Evolutionary conservation across 2,797 vertebrate species (phyloP).

Genomic region (Adrianichthys oophorus): DNA sequence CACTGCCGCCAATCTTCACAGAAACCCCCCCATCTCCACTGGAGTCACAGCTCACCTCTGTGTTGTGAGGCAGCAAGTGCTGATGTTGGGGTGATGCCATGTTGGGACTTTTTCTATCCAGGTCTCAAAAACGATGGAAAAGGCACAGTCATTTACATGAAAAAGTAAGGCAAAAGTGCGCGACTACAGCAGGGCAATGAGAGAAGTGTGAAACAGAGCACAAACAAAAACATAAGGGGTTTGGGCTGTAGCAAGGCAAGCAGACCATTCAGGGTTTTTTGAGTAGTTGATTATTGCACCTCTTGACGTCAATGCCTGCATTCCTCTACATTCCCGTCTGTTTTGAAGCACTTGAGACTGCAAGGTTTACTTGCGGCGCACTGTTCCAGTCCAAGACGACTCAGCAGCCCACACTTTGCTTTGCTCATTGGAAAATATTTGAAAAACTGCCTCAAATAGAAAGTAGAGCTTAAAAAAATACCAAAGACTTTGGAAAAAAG

Average conservation of each 20-base stretch:
- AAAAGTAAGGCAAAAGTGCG: conserved; percentile 43
- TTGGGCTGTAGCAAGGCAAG: conserved; percentile 41
- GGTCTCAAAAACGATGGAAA: conserved; percentile 12
- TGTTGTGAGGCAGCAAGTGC: conserved; percentile 88
- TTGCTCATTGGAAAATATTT: conserved; percentile 39
- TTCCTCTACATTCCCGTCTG: conserved; percentile 64
- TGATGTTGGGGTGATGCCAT: conserved; percentile 94
- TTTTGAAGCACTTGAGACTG: conserved; percentile 60
- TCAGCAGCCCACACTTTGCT: conserved; percentile 20
- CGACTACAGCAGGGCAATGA: conserved; percentile 5
- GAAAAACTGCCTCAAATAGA: not conserved
- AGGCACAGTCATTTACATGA: conserved; percentile 5
- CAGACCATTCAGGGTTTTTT: conserved; percentile 52
- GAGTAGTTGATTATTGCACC: conserved; percentile 60
- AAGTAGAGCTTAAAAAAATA: not conserved
- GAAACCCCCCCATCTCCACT: conserved; percentile 87
- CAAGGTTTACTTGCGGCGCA: conserved; percentile 40
- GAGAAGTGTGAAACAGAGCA: conserved; percentile 8
- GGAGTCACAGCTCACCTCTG: conserved; percentile 92
- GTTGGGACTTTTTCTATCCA: conserved; percentile 28
- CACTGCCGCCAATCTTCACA: conserved; percentile 84
- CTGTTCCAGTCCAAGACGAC: conserved; percentile 32
- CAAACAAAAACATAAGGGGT: conserved; percentile 18
- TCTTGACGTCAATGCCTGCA: conserved; percentile 73
- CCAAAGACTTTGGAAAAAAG: not conserved